Conservation (phyloP, 2,113 vertebrate genomes). For the Pterocles orientalis region DNA sequence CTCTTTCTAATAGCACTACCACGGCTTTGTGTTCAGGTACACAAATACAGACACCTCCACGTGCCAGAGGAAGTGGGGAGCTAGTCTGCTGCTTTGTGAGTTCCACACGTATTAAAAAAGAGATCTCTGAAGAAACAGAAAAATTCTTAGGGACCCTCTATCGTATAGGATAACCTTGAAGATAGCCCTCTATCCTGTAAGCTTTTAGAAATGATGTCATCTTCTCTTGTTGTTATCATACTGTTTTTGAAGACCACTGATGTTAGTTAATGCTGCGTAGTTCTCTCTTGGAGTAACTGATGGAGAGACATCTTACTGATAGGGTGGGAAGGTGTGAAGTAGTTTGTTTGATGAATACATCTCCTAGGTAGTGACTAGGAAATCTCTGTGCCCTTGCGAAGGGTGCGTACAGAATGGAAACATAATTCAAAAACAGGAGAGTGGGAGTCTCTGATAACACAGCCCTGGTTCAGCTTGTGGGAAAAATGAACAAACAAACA, state of each 20-base stretch:
- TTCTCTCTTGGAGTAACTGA: not conserved
- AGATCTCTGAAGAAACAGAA: not conserved
- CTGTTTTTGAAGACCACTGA: not conserved
- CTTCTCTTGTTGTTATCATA: not conserved
- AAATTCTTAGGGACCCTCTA: not conserved
- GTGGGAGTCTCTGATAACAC: not conserved
- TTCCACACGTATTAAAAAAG: not conserved
- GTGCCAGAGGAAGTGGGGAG: not conserved
- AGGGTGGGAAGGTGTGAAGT: not conserved
- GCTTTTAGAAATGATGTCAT: not conserved
- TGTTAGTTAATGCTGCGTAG: not conserved
- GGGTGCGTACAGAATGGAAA: not conserved
- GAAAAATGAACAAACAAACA: not conserved
- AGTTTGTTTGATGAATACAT: not conserved
- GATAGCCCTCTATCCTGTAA: not conserved
- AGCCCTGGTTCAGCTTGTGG: not conserved
- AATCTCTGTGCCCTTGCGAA: conserved; percentile 15
- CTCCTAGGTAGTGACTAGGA: not conserved
- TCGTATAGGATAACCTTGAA: not conserved
- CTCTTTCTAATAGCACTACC: not conserved
- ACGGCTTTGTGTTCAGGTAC: not conserved
- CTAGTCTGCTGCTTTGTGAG: not conserved
- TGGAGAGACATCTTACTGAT: not conserved
- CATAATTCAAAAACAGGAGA: not conserved
- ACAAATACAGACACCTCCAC: not conserved